phyloP scores from a whole-genome alignment of 2,113 vertebrate genomes.

The Orthonyx spaldingii region DNA sequence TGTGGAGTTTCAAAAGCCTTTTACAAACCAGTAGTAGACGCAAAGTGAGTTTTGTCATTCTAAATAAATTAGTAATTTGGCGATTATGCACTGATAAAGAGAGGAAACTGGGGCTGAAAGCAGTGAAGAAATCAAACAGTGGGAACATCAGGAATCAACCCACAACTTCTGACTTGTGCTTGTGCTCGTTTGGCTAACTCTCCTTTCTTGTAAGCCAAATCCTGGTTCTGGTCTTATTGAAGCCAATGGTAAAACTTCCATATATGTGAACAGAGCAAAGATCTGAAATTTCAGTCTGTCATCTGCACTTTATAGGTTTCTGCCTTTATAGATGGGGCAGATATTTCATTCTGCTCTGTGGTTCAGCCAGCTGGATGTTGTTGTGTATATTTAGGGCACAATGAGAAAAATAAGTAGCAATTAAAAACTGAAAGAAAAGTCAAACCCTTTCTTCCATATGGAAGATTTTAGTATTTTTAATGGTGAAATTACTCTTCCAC shows the following conservation, averaged over 20 bases:
- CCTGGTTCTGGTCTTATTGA: background rate
- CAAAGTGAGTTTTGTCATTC: background rate
- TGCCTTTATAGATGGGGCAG: background rate
- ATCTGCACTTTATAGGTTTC: background rate
- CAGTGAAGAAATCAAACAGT: background rate
- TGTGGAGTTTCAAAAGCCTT: background rate
- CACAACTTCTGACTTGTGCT: background rate
- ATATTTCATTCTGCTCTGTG: conserved; percentile 1
- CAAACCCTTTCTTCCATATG: background rate
- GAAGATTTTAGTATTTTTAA: conserved; percentile 33
- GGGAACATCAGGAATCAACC: background rate
- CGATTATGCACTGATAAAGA: background rate
- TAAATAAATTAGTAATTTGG: background rate
- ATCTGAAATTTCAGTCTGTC: background rate
- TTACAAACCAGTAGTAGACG: background rate
- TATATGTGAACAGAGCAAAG: background rate
- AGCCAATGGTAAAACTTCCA: background rate
- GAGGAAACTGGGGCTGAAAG: background rate
- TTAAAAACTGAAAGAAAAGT: background rate
- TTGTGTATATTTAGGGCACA: background rate
- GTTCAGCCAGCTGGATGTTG: background rate
- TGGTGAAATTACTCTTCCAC: background rate
- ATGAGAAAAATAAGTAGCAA: background rate
- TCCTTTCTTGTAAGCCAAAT: background rate
- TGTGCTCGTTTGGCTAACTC: background rate